A percentile compares a stretch with the other conserved stretches of the same genome.
Evolutionary conservation across 2,797 vertebrate genomes (phyloP).

Genomic region (Selene dorsalis): DNA sequence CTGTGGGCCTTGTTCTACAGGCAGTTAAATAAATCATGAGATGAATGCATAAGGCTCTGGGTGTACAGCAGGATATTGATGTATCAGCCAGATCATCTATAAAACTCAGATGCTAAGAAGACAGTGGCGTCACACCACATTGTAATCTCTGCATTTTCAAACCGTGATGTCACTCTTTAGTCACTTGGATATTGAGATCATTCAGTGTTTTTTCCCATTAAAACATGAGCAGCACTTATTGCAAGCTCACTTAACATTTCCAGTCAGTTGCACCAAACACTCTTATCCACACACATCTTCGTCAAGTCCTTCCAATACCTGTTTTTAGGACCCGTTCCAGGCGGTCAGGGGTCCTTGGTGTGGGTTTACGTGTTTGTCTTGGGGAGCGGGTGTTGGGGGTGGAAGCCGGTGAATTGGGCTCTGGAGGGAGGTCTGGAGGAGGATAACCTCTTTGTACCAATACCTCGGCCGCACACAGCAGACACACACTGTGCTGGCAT

Average conservation of each 20-base stretch:
- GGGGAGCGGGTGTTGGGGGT: conserved; percentile 93
- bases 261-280: background rate
- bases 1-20: conserved; percentile 31
- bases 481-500: conserved; percentile 94
- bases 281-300: background rate
- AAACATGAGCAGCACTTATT: background rate
- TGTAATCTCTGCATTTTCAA: conserved; percentile 25
- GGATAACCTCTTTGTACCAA: conserved; percentile 93
- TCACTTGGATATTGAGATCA: conserved; percentile 24
- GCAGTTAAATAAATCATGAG: conserved; percentile 41
- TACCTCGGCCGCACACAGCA: conserved; percentile 93
- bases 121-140: conserved; percentile 9
- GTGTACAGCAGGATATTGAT: conserved; percentile 16
- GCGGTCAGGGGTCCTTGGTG: conserved; percentile 90
- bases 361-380: conserved; percentile 86
- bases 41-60: conserved; percentile 17
- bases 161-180: conserved; percentile 15
- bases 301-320: conserved; percentile 79
- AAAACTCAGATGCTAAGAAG: background rate
- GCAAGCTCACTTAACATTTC: background rate
- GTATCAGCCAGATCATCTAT: conserved; percentile 28
- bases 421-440: conserved; percentile 90
- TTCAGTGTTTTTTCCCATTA: background rate
- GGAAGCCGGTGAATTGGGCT: conserved; percentile 92
- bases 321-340: conserved; percentile 92